phyloP scores from a whole-genome alignment of 2,113 vertebrate genomes.

The Psittacara wagleri region DNA sequence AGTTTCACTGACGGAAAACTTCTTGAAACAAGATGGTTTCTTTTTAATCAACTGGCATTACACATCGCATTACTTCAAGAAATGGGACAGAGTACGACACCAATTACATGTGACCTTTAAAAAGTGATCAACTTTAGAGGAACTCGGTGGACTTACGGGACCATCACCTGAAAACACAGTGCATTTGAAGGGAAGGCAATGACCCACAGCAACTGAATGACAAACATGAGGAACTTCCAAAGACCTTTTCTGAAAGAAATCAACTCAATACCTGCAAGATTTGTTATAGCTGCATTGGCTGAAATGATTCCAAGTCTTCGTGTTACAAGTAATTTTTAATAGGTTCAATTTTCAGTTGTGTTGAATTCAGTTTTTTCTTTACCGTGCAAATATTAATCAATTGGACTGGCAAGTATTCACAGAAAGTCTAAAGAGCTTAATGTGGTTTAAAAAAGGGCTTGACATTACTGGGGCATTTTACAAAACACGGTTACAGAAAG shows the following conservation, averaged over 20 bases:
- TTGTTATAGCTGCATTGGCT: background rate
- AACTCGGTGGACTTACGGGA: background rate
- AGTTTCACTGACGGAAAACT: background rate
- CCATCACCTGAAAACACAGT: background rate
- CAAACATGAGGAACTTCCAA: background rate
- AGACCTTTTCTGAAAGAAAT: background rate
- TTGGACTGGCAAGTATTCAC: constrained; percentile 5
- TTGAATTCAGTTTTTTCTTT: constrained; percentile 29
- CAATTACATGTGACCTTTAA: background rate
- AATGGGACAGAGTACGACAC: background rate
- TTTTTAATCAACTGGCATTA: background rate
- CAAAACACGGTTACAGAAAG: background rate
- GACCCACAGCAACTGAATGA: background rate
- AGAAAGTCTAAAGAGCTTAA: constrained; percentile 49
- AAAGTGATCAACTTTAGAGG: background rate
- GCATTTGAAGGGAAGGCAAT: background rate
- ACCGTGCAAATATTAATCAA: constrained; percentile 20
- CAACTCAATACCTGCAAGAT: background rate
- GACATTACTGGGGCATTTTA: background rate
- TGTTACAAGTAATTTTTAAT: background rate
- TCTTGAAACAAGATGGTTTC: background rate
- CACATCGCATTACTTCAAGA: background rate
- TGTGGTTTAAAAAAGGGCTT: constrained; percentile 29
- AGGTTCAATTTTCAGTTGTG: background rate
- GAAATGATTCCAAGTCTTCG: background rate